Conservation (phyloP, 2,888 invertebrate species). For the Spisula subtruncata region DNA sequence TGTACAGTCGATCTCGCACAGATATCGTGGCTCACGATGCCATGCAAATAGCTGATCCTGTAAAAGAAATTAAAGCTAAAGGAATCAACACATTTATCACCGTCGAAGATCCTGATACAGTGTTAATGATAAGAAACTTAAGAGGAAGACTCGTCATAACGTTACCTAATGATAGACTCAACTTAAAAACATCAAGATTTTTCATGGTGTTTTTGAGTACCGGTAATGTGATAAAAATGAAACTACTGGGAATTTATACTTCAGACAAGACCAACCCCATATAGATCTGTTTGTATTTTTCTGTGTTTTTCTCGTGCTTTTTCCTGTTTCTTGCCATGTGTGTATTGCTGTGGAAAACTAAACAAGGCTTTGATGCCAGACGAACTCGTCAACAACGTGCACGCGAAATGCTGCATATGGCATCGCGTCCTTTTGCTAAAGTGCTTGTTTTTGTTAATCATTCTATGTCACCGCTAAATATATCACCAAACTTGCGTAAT, state of each 20-base stretch:
- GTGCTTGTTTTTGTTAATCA: slow-evolving; percentile 91
- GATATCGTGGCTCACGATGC: neutral
- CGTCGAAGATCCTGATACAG: slow-evolving; percentile 91
- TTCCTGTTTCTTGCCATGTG: slow-evolving; percentile 97
- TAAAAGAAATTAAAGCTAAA: slow-evolving; percentile 89
- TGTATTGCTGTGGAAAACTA: slow-evolving; percentile 98
- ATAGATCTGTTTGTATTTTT: slow-evolving; percentile 98
- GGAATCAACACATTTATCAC: slow-evolving; percentile 96
- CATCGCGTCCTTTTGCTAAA: slow-evolving; percentile 94
- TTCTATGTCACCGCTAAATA: slow-evolving; percentile 59
- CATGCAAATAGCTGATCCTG: slow-evolving; percentile 3
- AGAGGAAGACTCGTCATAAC: slow-evolving; percentile 96
- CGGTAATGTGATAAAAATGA: slow-evolving; percentile 73
- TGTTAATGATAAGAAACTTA: slow-evolving; percentile 94
- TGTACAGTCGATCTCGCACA: slow-evolving; percentile 1
- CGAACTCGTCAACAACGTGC: slow-evolving; percentile 95
- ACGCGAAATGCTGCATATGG: slow-evolving; percentile 98
- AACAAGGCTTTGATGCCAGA: slow-evolving; percentile 94
- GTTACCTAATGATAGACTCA: slow-evolving; percentile 92
- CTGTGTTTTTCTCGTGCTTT: slow-evolving; percentile 98
- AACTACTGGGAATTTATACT: slow-evolving; percentile 96
- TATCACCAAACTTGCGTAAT: slow-evolving; percentile 66
- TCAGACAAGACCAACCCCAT: slow-evolving; percentile 98
- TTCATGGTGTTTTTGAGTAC: slow-evolving; percentile 94
- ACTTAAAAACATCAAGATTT: slow-evolving; percentile 95